These are phyloP conservation scores for Megaleporinus macrocephalus DNA, from an alignment of 2,113 vertebrate species.

Conservation along the genomic window DNA sequence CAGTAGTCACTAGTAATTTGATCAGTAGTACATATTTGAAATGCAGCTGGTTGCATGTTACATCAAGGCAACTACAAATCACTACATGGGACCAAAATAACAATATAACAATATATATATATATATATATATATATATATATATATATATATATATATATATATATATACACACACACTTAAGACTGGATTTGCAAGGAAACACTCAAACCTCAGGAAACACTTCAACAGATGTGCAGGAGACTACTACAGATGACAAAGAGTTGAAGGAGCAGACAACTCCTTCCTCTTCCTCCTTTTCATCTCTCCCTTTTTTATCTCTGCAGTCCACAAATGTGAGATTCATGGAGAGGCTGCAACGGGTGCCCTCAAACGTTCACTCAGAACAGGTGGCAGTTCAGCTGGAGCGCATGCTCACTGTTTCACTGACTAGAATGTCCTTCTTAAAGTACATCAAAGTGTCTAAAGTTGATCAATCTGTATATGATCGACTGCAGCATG, in stretches of 20 bases:
- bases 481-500: slow-evolving; percentile 21
- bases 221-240: slow-evolving; percentile 51
- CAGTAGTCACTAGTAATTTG: too few relatives aligned
- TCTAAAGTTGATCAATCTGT: slow-evolving; percentile 17
- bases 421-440: slow-evolving; percentile 23
- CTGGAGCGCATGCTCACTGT: not conserved
- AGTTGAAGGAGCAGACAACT: slow-evolving; percentile 30
- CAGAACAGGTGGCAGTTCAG: slow-evolving; percentile 38
- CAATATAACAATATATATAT: too few relatives aligned
- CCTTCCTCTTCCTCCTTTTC: not conserved
- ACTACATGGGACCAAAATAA: too few relatives aligned
- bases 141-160: too few relatives aligned
- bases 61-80: too few relatives aligned
- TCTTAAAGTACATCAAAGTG: slow-evolving; percentile 27
- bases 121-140: too few relatives aligned
- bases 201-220: slow-evolving; percentile 42
- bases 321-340: not conserved
- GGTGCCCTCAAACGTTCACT: slow-evolving; percentile 13
- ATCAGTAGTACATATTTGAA: too few relatives aligned
- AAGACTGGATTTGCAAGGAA: slow-evolving; percentile 29
- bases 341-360: not conserved
- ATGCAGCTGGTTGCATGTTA: too few relatives aligned
- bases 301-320: not conserved
- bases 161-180: too few relatives aligned
- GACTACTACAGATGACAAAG: slow-evolving; percentile 22